Percentiles rank a stretch among this genome's conserved stretches.
phyloP scores from a whole-genome alignment of 2,888 invertebrate genomes.

The Ophion ellenae region DNA sequence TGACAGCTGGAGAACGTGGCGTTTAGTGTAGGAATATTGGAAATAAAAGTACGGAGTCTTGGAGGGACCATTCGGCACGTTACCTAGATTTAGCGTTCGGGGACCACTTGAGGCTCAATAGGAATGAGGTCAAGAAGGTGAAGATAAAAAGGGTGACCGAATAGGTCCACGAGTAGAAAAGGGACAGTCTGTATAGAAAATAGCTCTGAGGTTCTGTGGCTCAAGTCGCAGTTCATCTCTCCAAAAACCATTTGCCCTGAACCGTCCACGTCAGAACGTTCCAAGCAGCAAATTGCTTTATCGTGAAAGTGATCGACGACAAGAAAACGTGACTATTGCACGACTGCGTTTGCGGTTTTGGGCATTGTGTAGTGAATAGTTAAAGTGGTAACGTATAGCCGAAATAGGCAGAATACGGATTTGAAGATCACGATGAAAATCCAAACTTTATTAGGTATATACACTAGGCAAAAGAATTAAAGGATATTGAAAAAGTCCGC shows the following conservation, averaged over 20 bases:
- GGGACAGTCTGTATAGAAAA: neutral
- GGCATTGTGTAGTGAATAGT: neutral
- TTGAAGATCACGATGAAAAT: neutral
- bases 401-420: neutral
- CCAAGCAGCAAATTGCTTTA: slow-evolving; percentile 18
- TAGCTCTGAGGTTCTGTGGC: neutral
- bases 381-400: neutral
- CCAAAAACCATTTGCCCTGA: slow-evolving; percentile 20
- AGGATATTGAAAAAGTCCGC: no score
- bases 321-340: neutral
- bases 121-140: no score
- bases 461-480: no score
- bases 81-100: no score
- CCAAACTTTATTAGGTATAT: neutral
- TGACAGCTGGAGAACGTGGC: no score
- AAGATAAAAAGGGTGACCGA: no score
- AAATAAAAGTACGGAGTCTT: no score
- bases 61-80: no score
- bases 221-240: neutral
- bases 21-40: no score
- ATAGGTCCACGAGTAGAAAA: no score
- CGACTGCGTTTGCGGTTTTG: slow-evolving; percentile 21
- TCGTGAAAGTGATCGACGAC: neutral
- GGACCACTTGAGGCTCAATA: no score
- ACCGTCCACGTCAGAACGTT: slow-evolving; percentile 1